A percentile compares a stretch with the other conserved stretches of the same genome.
Evolutionary conservation across 2,797 vertebrate species (phyloP).

Genomic region (Aselliscus stoliczkanus): DNA sequence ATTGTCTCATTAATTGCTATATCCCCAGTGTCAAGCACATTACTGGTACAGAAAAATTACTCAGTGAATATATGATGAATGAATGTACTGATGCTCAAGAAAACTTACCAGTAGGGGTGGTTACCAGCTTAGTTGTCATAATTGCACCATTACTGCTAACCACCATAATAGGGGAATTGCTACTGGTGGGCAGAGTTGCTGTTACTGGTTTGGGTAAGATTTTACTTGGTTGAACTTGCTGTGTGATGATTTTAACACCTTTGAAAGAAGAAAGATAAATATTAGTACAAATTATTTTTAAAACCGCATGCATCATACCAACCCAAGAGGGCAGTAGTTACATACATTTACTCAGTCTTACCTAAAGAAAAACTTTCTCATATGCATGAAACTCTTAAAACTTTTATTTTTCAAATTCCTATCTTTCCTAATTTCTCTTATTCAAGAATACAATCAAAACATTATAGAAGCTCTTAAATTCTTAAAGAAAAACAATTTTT

Average conservation of each 20-base stretch:
- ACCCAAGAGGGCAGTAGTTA: conserved; percentile 29
- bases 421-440: conserved; percentile 31
- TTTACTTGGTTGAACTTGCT: conserved; percentile 99
- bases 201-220: conserved; percentile 98
- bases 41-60: background rate
- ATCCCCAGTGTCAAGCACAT: background rate
- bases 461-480: conserved; percentile 16
- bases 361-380: conserved; percentile 9
- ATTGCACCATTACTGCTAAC: conserved; percentile 99
- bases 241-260: conserved; percentile 99
- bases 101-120: conserved; percentile 92
- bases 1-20: background rate
- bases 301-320: conserved; percentile 35
- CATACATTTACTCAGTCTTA: conserved; percentile 29
- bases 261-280: conserved; percentile 77
- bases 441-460: conserved; percentile 42
- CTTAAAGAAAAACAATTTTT: background rate
- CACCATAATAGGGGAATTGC: conserved; percentile 98
- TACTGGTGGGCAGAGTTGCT: conserved; percentile 91
- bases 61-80: conserved; percentile 10
- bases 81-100: conserved; percentile 3
- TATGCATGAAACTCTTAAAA: background rate
- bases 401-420: conserved; percentile 44
- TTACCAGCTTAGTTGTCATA: conserved; percentile 98
- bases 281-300: conserved; percentile 46